phyloP scores from a whole-genome alignment of 1,140 invertebrate species.

The Cydia amplana region DNA sequence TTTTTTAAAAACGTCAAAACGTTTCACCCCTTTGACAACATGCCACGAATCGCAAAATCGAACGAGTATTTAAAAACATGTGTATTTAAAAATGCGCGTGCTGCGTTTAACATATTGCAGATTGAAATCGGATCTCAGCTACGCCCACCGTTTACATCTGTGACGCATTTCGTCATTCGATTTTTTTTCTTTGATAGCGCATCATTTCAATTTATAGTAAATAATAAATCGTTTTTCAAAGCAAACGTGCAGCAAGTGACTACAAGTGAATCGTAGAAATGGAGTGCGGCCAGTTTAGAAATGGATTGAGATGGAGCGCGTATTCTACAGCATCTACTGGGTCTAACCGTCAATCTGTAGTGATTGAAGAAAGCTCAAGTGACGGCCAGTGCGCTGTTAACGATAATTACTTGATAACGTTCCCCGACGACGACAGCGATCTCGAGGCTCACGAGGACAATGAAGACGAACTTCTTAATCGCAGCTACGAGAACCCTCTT shows the following conservation, averaged over 20 bases:
- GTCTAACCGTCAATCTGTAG: slow-evolving; percentile 47
- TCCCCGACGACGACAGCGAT: slow-evolving; percentile 54
- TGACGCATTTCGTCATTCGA: slow-evolving; percentile 48
- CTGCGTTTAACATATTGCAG: slow-evolving; percentile 40
- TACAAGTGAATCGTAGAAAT: slow-evolving; percentile 46
- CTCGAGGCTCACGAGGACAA: slow-evolving; percentile 46
- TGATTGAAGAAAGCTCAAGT: slow-evolving; percentile 47
- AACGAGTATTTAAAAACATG: slow-evolving; percentile 4
- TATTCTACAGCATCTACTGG: slow-evolving; percentile 49
- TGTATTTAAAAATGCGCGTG: slow-evolving; percentile 20
- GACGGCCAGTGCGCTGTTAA: slow-evolving; percentile 48
- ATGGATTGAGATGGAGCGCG: slow-evolving; percentile 57
- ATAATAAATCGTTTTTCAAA: slow-evolving; percentile 33
- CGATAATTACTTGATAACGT: slow-evolving; percentile 62
- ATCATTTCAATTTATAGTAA: neutral
- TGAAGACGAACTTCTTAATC: slow-evolving; percentile 52
- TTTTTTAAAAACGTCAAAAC: slow-evolving; percentile 49
- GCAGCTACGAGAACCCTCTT: slow-evolving; percentile 60
- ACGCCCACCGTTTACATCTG: slow-evolving; percentile 52
- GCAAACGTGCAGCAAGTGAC: slow-evolving; percentile 38
- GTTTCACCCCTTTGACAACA: slow-evolving; percentile 32
- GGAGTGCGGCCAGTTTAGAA: slow-evolving; percentile 60
- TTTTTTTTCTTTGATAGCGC: slow-evolving; percentile 38
- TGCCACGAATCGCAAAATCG: neutral
- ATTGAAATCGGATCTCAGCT: slow-evolving; percentile 53